Conservation (phyloP, 1,140 invertebrate genomes). For the Pogonognathellus flavescens region DNA sequence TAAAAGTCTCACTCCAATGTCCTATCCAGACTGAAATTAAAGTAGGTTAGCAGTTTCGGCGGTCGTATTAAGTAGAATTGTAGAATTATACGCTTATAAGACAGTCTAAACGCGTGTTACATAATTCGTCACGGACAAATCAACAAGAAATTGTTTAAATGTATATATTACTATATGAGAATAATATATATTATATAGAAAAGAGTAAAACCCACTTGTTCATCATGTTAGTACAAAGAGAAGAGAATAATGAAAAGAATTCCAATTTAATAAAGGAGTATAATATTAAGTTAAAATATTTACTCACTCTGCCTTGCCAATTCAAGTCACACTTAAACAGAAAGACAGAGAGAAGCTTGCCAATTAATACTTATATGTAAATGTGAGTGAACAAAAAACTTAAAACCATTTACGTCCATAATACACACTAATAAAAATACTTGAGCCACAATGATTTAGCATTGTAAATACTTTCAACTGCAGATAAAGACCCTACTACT, state of each 20-base stretch:
- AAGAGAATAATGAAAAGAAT: too few relatives aligned
- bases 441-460: too few relatives aligned
- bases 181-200: too few relatives aligned
- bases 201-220: too few relatives aligned
- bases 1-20: not conserved
- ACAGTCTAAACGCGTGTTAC: not conserved
- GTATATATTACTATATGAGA: not conserved
- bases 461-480: too few relatives aligned
- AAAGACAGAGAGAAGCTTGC: not conserved
- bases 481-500: too few relatives aligned
- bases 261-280: too few relatives aligned
- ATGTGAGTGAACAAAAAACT: not conserved
- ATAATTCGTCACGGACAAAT: slow-evolving; percentile 4
- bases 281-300: too few relatives aligned
- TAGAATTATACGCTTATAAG: too few relatives aligned
- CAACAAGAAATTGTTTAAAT: not conserved
- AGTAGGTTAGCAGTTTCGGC: not conserved
- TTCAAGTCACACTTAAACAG: not conserved
- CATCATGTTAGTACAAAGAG: too few relatives aligned
- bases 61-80: not conserved
- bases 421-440: too few relatives aligned
- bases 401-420: too few relatives aligned
- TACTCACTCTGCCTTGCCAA: not conserved
- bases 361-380: slow-evolving; percentile 21
- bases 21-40: not conserved